Conservation (phyloP, 2,888 invertebrate species). For the Pimpla rufipes region DNA sequence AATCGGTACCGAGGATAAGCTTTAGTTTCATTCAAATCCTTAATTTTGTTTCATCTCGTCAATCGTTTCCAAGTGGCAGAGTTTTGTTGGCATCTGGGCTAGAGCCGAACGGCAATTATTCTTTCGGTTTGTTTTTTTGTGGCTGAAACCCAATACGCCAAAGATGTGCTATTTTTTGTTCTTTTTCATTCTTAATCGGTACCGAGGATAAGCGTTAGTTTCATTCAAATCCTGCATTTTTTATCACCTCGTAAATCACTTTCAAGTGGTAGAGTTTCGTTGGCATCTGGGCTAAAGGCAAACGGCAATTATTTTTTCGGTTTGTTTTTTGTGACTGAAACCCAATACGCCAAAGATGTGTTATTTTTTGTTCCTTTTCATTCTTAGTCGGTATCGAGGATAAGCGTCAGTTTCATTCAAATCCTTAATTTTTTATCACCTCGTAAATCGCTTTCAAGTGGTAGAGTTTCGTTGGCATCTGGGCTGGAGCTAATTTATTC, state of each 20-base stretch:
- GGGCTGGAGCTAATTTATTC: background rate
- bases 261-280: slow-evolving; percentile 3
- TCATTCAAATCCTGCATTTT: background rate
- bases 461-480: background rate
- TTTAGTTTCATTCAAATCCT: background rate
- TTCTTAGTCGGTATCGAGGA: too few species aligned
- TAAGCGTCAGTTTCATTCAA: too few species aligned
- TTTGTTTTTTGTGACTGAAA: slow-evolving; percentile 3
- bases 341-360: background rate
- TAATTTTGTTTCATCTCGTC: too few species aligned
- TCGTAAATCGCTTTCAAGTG: too few species aligned
- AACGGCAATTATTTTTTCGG: slow-evolving; percentile 4
- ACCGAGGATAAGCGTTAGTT: background rate
- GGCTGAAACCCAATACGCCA: background rate
- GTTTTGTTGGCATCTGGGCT: slow-evolving; percentile 9
- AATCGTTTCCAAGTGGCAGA: slow-evolving; percentile 12
- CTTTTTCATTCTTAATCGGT: too few species aligned
- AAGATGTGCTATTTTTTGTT: slow-evolving; percentile 6
- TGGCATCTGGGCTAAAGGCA: background rate
- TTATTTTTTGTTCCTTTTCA: background rate
- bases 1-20: too few species aligned
- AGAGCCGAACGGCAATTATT: slow-evolving; percentile 8
- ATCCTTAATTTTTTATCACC: too few species aligned
- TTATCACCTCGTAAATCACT: too few species aligned
- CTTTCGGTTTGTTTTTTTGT: background rate